A percentile compares a stretch with the other conserved stretches of the same genome.
phyloP scores from a whole-genome alignment of 1,140 invertebrate species.

The Macrostomum lignano region DNA sequence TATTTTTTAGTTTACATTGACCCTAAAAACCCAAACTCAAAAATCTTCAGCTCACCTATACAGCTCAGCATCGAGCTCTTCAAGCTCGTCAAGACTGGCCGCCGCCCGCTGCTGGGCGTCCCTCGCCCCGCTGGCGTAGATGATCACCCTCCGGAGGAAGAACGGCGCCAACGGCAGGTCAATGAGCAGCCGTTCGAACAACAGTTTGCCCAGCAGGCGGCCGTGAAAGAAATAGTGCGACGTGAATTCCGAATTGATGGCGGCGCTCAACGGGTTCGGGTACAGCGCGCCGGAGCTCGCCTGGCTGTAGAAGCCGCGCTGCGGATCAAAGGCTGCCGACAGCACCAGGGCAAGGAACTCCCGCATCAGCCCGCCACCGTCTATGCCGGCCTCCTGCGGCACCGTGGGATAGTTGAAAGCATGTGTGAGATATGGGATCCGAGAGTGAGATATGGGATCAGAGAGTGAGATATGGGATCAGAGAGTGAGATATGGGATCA shows the following conservation, averaged over 20 bases:
- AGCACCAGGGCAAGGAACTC: slow-evolving; percentile 40
- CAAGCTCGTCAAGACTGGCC: slow-evolving; percentile 67
- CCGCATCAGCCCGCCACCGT: slow-evolving; percentile 60
- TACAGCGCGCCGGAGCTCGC: slow-evolving; percentile 40
- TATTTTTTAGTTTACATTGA: too few species aligned
- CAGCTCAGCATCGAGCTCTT: slow-evolving; percentile 62
- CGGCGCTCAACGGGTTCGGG: slow-evolving; percentile 62
- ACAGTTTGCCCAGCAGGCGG: slow-evolving; percentile 61
- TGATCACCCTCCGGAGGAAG: slow-evolving; percentile 29
- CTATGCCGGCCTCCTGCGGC: slow-evolving; percentile 82
- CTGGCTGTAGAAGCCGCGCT: slow-evolving; percentile 63
- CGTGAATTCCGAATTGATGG: slow-evolving; percentile 44
- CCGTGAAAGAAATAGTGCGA: slow-evolving; percentile 86
- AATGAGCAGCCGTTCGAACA: slow-evolving; percentile 52
- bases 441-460: too few species aligned
- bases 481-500: too few species aligned
- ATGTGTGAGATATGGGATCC: too few species aligned
- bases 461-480: too few species aligned
- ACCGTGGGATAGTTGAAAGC: too few species aligned
- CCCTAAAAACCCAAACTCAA: too few species aligned
- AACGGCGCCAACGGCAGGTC: slow-evolving; percentile 74
- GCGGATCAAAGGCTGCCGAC: slow-evolving; percentile 81
- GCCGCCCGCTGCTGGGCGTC: background rate
- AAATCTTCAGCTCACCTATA: slow-evolving; percentile 39
- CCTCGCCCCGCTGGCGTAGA: background rate